Conservation (phyloP, 2,888 invertebrate genomes). For the Volucella inflata region DNA sequence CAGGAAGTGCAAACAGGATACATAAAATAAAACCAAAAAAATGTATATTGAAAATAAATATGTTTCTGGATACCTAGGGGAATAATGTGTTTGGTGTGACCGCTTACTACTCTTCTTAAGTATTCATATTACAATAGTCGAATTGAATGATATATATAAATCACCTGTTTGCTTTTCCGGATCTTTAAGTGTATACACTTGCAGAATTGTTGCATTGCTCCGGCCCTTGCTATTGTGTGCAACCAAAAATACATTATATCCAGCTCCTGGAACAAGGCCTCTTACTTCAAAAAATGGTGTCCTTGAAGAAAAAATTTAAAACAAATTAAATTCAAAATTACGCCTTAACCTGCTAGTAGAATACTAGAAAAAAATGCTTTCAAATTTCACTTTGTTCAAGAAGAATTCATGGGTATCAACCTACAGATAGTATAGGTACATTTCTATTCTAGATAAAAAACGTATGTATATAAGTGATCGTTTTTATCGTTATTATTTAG, state of each 20-base stretch:
- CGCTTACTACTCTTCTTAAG: conserved; percentile 1
- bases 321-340: conserved; percentile 17
- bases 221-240: conserved; percentile 90
- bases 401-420: background rate
- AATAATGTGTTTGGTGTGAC: conserved; percentile 11
- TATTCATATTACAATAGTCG: background rate
- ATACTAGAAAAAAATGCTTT: background rate
- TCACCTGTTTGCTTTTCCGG: conserved; percentile 89
- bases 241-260: conserved; percentile 88
- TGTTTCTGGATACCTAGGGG: background rate
- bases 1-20: conserved; percentile 63
- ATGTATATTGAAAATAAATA: conserved; percentile 39
- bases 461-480: too few relatives aligned
- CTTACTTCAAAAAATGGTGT: conserved; percentile 87
- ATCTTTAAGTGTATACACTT: conserved; percentile 89
- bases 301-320: conserved; percentile 75
- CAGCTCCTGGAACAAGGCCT: conserved; percentile 88
- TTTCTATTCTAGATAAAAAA: too few relatives aligned
- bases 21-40: conserved; percentile 45
- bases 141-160: conserved; percentile 1
- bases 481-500: too few relatives aligned
- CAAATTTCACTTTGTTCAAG: background rate
- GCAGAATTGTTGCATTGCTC: conserved; percentile 87
- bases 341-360: too few relatives aligned
- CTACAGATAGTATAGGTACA: too few relatives aligned